Base-by-base conservation (phyloP, 1,140 invertebrate genomes). In the Aphis gossypii region DNA sequence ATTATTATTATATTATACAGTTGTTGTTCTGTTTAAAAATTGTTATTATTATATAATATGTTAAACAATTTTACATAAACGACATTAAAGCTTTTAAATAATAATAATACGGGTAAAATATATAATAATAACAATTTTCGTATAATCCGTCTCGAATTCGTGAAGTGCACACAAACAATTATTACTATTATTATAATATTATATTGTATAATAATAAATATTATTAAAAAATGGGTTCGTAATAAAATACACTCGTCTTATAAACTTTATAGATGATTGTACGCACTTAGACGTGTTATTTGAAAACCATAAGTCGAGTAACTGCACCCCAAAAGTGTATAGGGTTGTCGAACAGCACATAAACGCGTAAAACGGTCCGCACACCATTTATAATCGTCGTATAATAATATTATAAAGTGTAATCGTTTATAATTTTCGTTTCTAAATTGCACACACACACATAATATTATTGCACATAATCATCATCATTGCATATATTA, bases 21-120 rank as follows among this genome's bases (percentile, higher is more conserved):
- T 51, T 38, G n/a, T 89, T 89, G 87, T 89, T 89, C 35, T 89
- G 87, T 89, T 89, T 51, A 21, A 8, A 54, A 89, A 89, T 89
- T 48, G 18, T 89, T 54, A 89, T 89, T 89, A 54, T 89, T 88
- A 88, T 86, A 54, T 89, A 51, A 88, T 86, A 87, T 89, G 87
- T 89, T 54, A 89, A 89, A 89, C 38, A 38, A 54, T 89, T 89
- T 89, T 89, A 89, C 87, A 25, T 89, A 51, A 51, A 88, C 48
- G n/a, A 88, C 86, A 88, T 88, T 51, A n/a, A 68, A 35, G 46
- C 86, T 51, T 48, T 30, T 25, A n/a, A 18, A 46, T 25, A 30
- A 44, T 25, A 25, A 87, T 46, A 48, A 48, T 46, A 48, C 6
- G 41, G 41, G 25, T 51, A 88, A 30, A 38, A 48, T 25, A n/a